These are phyloP conservation scores for Butorides virescens DNA, from an alignment of 2,113 vertebrate species.

Conservation along the genomic window DNA sequence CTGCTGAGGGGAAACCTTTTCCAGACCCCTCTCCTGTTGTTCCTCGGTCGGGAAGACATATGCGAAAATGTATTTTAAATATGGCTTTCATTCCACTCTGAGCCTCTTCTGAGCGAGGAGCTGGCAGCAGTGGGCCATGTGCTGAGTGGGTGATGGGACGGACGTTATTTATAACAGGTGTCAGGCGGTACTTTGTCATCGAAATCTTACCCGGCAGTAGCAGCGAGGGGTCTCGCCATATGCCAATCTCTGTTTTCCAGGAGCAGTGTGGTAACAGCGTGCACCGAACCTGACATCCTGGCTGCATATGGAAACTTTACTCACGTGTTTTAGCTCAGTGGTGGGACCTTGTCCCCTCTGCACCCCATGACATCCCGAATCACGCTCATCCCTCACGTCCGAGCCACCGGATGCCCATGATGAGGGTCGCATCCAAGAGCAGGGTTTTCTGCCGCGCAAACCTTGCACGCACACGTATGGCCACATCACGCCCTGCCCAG, in stretches of 20 bases:
- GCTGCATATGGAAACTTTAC: background rate
- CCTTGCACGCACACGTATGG: accelerated
- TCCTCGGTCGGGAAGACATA: background rate
- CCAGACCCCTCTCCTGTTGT: background rate
- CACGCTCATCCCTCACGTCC: background rate
- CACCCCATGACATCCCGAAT: background rate
- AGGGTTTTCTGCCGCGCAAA: background rate
- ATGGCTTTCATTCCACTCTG: background rate
- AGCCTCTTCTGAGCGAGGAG: background rate
- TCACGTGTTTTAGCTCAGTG: background rate
- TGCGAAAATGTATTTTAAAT: conserved; percentile 18
- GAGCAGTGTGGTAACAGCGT: background rate
- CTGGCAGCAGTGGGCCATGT: conserved; percentile 42
- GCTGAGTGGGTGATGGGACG: conserved; percentile 35
- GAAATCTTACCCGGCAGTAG: background rate
- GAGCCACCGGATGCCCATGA: background rate
- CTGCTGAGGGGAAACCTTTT: background rate
- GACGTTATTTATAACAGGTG: conserved; percentile 57
- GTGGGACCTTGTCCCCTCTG: background rate
- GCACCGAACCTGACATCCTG: background rate
- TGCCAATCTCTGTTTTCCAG: background rate
- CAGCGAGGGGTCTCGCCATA: background rate
- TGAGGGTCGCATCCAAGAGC: background rate
- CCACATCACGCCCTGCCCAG: background rate
- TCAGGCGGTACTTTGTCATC: conserved; percentile 41